These are phyloP conservation scores for Leucophenga maculata DNA, from an alignment of 2,888 invertebrate species.

Conservation along the genomic window DNA sequence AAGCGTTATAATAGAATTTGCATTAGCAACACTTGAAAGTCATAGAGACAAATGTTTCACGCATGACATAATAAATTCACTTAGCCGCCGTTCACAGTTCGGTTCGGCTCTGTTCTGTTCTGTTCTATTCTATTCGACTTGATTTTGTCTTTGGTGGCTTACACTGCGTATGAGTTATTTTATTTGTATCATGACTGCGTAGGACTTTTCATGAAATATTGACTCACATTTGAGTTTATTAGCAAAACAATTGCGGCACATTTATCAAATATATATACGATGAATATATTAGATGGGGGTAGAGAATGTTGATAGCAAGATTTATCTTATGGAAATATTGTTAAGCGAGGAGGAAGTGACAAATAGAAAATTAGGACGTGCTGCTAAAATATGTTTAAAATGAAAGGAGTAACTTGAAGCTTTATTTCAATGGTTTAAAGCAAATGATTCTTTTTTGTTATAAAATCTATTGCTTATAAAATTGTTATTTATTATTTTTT, in stretches of 20 bases:
- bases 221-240: constrained; percentile 16
- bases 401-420: too few species aligned
- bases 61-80: constrained; percentile 19
- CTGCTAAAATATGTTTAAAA: too few species aligned
- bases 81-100: neutral
- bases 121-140: neutral
- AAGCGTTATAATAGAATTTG: constrained; percentile 15
- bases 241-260: constrained; percentile 11
- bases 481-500: too few species aligned
- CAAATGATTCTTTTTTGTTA: too few species aligned
- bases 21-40: constrained; percentile 1
- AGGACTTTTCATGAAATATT: constrained; percentile 10
- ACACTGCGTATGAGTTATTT: constrained; percentile 3
- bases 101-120: too few species aligned
- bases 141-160: neutral
- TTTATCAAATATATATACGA: constrained; percentile 10
- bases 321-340: too few species aligned
- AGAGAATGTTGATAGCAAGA: too few species aligned
- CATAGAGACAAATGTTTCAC: constrained; percentile 11
- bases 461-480: too few species aligned
- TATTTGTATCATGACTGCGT: neutral
- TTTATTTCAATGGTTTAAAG: too few species aligned
- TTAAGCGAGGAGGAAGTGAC: too few species aligned
- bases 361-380: too few species aligned
- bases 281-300: too few species aligned